Conservation (phyloP, 2,888 invertebrate species). For the Eupithecia insigniata region DNA sequence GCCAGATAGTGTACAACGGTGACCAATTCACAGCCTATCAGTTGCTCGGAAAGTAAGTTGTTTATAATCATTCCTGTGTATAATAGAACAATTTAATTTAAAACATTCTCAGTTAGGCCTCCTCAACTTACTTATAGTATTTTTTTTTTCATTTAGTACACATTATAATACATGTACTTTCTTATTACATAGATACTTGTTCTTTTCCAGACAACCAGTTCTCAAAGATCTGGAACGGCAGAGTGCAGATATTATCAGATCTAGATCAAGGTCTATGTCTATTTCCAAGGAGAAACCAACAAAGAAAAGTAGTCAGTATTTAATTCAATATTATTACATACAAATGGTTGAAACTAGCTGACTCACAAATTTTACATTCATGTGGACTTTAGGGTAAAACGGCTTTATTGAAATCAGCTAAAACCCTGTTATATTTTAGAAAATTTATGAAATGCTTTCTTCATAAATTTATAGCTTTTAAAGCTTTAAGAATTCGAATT, state of each 20-base stretch:
- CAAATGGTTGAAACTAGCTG: no score
- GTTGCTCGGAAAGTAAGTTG: conserved; percentile 83
- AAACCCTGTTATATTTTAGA: no score
- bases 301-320: conserved; percentile 63
- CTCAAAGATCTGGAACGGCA: conserved; percentile 76
- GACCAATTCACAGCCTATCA: conserved; percentile 87
- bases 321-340: background rate
- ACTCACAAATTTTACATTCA: no score
- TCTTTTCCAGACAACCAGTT: conserved; percentile 68
- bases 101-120: background rate
- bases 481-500: no score
- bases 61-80: conserved; percentile 1
- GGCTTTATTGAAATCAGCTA: no score
- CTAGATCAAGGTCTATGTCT: conserved; percentile 76
- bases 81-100: background rate
- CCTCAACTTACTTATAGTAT: background rate
- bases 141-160: background rate
- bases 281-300: conserved; percentile 68
- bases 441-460: no score
- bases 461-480: no score
- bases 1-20: conserved; percentile 87
- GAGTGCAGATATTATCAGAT: conserved; percentile 79
- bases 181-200: no score
- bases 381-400: no score
- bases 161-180: background rate